phyloP scores from a whole-genome alignment of 1,140 invertebrate species.

The Lucilia sericata region DNA sequence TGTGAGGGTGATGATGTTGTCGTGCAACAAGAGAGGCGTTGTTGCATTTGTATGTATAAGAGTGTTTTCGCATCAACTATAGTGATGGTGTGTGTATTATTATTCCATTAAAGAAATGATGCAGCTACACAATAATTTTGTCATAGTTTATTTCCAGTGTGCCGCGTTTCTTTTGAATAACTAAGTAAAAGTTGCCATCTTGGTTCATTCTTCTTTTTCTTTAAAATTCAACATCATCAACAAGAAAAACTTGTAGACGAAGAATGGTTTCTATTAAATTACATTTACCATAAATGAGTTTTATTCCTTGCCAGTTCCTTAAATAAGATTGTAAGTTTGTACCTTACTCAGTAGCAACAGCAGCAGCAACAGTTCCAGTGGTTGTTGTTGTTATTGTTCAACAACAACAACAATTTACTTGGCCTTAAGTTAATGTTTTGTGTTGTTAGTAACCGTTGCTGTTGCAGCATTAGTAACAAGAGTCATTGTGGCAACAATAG shows the following conservation, averaged over 20 bases:
- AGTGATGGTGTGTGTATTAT: background rate
- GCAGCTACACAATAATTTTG: conserved; percentile 1
- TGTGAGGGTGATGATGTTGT: background rate
- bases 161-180: background rate
- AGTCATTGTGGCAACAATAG: conserved; percentile 2
- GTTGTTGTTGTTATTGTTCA: background rate
- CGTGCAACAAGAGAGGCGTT: background rate
- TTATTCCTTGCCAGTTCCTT: background rate
- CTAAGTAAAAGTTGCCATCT: conserved; percentile 14
- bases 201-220: background rate
- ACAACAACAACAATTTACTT: background rate
- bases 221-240: background rate
- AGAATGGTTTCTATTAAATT: conserved; percentile 37
- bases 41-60: background rate
- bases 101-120: conserved; percentile 1
- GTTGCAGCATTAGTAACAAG: too few relatives aligned
- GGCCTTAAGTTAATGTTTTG: conserved; percentile 1
- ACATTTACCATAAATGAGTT: conserved; percentile 42
- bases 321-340: background rate
- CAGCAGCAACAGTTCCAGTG: background rate
- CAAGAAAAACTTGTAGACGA: background rate
- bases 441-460: background rate
- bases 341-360: too few relatives aligned
- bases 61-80: too few relatives aligned
- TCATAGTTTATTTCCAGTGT: background rate